Conservation (phyloP, 2,113 vertebrate genomes). For the Pelvicachromis taeniatus region DNA sequence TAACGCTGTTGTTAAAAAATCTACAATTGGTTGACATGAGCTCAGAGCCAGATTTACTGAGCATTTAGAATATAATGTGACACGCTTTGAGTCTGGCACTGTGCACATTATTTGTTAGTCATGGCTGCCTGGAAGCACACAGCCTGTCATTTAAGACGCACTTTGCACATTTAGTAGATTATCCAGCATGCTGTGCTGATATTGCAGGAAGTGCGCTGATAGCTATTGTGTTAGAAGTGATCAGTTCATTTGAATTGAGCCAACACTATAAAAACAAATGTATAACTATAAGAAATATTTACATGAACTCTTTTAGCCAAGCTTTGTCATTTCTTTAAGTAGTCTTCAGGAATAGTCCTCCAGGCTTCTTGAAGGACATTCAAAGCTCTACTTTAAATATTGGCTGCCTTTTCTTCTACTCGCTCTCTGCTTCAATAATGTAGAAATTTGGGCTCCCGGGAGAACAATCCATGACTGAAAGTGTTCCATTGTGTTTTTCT, state of each 20-base stretch:
- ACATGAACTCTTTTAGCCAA: background rate
- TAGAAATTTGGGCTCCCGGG: background rate
- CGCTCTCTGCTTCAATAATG: background rate
- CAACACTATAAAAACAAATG: background rate
- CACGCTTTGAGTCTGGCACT: background rate
- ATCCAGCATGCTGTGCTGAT: background rate
- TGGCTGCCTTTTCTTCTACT: background rate
- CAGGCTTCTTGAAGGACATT: background rate
- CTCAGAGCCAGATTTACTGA: background rate
- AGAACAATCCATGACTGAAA: background rate
- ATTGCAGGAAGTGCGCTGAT: background rate
- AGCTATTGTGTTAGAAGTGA: background rate
- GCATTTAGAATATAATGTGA: background rate
- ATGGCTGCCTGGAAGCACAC: background rate
- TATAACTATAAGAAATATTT: too few species aligned
- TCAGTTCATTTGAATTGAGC: background rate
- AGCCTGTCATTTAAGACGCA: background rate
- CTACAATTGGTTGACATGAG: background rate
- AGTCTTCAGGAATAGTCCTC: background rate
- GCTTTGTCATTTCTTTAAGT: background rate
- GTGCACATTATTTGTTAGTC: background rate
- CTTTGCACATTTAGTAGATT: background rate
- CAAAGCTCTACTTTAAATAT: accelerated
- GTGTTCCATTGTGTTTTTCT: background rate
- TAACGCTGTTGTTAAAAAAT: background rate